phyloP scores from a whole-genome alignment of 2,888 invertebrate species.

The Drosophila ochracea region DNA sequence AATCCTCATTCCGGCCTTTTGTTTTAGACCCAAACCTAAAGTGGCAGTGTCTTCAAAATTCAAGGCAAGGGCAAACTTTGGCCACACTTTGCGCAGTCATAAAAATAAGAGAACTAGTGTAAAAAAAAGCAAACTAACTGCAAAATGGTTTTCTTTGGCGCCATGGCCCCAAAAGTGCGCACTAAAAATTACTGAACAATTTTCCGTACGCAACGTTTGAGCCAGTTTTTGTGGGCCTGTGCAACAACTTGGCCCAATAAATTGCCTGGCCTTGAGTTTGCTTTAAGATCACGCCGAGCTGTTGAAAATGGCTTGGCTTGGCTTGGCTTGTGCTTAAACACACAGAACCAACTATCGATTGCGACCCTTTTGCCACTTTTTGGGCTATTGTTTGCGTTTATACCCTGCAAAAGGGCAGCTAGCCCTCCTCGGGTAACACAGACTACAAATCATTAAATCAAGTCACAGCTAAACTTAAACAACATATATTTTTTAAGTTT shows the following conservation, averaged over 20 bases:
- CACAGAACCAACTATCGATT: conserved; percentile 55
- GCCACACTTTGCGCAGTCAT: conserved; percentile 75
- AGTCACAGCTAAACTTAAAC: not conserved
- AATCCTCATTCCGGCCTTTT: conserved; percentile 39
- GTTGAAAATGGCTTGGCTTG: conserved; percentile 40
- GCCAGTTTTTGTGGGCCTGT: conserved; percentile 38
- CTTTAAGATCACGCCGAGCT: conserved; percentile 67
- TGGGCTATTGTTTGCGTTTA: conserved; percentile 48
- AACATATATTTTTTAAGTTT: not conserved
- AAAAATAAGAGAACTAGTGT: conserved; percentile 60
- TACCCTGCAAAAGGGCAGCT: conserved; percentile 31
- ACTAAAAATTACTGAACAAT: conserved; percentile 63
- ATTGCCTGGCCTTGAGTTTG: conserved; percentile 58
- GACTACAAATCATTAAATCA: not conserved
- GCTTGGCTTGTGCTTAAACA: conserved; percentile 38
- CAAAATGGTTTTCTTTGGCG: conserved; percentile 62
- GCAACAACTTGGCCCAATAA: conserved; percentile 58
- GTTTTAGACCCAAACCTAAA: conserved; percentile 38
- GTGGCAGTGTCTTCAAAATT: conserved; percentile 46
- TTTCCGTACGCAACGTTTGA: conserved; percentile 66
- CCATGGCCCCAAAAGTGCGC: conserved; percentile 59
- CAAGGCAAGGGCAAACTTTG: conserved; percentile 62
- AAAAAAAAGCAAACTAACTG: conserved; percentile 69
- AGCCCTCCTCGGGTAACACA: not conserved
- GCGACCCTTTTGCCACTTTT: conserved; percentile 55